These are phyloP conservation scores for Malurus splendens DNA, from an alignment of 2,797 vertebrate species.

Conservation along the genomic window DNA sequence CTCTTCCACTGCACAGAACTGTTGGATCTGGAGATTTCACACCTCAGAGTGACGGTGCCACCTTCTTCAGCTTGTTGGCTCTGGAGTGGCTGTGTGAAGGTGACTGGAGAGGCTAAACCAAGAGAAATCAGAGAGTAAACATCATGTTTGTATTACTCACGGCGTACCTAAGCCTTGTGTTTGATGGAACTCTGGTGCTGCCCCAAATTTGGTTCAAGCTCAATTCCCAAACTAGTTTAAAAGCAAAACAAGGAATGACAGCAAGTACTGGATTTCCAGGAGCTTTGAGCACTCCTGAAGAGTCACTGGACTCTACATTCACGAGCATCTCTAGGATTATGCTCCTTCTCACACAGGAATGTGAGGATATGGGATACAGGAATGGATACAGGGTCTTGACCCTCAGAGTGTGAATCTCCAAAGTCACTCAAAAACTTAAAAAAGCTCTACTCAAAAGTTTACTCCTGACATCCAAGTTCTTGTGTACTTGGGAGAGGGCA, in stretches of 20 bases:
- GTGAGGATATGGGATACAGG: too few relatives aligned
- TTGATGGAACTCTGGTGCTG: not conserved
- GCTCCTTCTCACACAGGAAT: not conserved
- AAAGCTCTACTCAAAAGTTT: not conserved
- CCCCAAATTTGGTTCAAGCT: not conserved
- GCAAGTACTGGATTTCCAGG: not conserved
- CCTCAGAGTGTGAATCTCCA: not conserved
- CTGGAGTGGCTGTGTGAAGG: conserved; percentile 71
- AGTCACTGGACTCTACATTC: not conserved
- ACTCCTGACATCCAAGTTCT: fast-evolving
- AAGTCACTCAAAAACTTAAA: not conserved
- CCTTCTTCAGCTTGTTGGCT: conserved; percentile 78
- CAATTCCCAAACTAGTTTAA: not conserved
- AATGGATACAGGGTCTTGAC: not conserved
- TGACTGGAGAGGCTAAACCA: conserved; percentile 74
- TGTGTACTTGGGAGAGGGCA: not conserved
- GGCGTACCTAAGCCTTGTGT: fast-evolving
- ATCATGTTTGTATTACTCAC: fast-evolving
- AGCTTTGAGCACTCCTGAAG: not conserved
- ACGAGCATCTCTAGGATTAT: not conserved
- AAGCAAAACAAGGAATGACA: not conserved
- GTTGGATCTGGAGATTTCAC: conserved; percentile 78
- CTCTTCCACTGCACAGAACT: conserved; percentile 79
- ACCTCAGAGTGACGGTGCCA: conserved; percentile 49
- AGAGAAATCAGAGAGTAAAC: conserved; percentile 23